These are phyloP conservation scores for Chrysocyon brachyurus DNA, from an alignment of 2,797 vertebrate species.

Conservation along the genomic window DNA sequence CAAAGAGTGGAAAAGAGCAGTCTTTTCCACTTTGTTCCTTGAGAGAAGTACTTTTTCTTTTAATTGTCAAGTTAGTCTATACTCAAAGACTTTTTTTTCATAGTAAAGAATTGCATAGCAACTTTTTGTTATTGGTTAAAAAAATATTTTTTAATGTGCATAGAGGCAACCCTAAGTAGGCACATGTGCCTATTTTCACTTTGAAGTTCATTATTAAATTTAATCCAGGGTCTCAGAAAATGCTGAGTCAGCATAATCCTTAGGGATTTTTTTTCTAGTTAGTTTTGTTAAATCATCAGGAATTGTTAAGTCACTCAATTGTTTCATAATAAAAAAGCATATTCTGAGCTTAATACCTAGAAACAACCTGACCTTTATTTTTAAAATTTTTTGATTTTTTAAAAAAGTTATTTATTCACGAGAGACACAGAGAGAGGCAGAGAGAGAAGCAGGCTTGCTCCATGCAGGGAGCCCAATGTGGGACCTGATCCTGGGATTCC, in stretches of 20 bases:
- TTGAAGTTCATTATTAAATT: neutral
- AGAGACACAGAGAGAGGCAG: no score
- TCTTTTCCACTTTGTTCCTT: neutral
- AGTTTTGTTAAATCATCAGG: neutral
- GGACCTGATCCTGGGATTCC: no score
- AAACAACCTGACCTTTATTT: neutral
- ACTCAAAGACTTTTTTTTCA: neutral
- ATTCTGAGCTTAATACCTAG: neutral
- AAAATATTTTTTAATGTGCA: neutral
- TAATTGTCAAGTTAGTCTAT: neutral
- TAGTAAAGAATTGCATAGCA: neutral
- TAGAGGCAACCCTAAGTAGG: neutral
- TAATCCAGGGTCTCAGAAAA: neutral
- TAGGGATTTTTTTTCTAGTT: neutral
- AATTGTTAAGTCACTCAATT: neutral
- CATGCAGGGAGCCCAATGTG: no score
- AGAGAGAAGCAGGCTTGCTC: no score
- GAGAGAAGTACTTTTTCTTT: neutral
- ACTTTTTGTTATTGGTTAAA: neutral
- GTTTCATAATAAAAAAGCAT: neutral
- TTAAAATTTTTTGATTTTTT: no score
- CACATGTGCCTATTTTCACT: neutral
- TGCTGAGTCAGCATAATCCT: neutral
- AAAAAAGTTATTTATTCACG: no score
- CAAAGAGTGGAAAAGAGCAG: neutral